phyloP scores from a whole-genome alignment of 2,113 vertebrate genomes.

The Furnarius figulus region DNA sequence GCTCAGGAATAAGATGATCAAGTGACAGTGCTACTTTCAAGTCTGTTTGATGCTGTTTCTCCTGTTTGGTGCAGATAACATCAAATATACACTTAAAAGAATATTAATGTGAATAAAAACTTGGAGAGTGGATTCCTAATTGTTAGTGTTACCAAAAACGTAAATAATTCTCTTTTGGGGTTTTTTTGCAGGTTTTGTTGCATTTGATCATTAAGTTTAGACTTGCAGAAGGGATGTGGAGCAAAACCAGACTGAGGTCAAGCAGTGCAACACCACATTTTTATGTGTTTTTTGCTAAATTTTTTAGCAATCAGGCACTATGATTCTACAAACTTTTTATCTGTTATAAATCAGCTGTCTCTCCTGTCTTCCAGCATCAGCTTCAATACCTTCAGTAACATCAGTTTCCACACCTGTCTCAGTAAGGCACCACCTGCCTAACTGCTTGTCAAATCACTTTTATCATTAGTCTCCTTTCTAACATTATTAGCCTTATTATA shows the following conservation, averaged over 20 bases:
- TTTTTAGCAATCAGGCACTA: not conserved
- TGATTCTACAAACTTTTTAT: not conserved
- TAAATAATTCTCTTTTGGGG: fast-evolving
- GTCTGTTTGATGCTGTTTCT: not conserved
- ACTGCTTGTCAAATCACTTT: not conserved
- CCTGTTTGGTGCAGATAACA: not conserved
- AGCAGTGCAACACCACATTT: not conserved
- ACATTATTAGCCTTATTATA: not conserved
- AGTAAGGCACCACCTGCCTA: not conserved
- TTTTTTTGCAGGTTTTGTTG: not conserved
- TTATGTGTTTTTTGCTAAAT: not conserved
- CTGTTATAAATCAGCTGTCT: not conserved
- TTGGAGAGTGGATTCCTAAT: not conserved
- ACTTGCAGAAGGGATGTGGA: not conserved
- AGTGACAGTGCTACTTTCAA: not conserved
- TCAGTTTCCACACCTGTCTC: not conserved
- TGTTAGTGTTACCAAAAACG: not conserved
- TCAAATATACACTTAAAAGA: not conserved
- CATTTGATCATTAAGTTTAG: not conserved
- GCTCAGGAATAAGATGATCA: not conserved
- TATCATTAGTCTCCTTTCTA: not conserved
- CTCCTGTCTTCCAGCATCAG: not conserved
- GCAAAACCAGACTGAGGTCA: not conserved
- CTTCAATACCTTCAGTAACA: not conserved
- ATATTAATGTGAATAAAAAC: not conserved